phyloP scores from a whole-genome alignment of 2,888 invertebrate species.

The Chrysotoxum bicinctum region DNA sequence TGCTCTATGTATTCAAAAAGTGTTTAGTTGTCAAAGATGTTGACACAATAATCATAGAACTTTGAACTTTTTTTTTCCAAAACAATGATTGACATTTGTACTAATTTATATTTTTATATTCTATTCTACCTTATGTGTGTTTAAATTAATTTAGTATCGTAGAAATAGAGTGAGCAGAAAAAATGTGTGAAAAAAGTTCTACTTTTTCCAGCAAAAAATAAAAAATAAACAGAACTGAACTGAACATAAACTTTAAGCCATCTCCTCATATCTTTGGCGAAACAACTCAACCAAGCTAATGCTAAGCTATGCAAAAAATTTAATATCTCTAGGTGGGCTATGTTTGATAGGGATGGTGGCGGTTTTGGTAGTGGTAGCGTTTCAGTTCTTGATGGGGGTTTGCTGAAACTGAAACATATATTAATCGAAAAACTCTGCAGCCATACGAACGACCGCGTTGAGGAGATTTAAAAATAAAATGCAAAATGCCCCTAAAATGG shows the following conservation, averaged over 20 bases:
- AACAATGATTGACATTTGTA: background rate
- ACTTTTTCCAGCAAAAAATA: background rate
- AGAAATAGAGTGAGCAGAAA: background rate
- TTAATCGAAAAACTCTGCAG: conserved; percentile 60
- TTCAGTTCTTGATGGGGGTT: conserved; percentile 17
- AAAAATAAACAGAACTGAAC: background rate
- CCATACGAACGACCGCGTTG: conserved; percentile 40
- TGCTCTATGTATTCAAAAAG: too few species aligned
- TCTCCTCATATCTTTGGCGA: conserved; percentile 26
- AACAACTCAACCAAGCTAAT: conserved; percentile 53
- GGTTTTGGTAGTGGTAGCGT: background rate
- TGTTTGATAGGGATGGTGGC: background rate
- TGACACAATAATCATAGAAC: background rate
- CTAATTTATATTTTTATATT: background rate
- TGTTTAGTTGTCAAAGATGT: background rate
- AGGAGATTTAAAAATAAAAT: conserved; percentile 37
- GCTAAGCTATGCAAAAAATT: conserved; percentile 67
- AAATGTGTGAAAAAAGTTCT: background rate
- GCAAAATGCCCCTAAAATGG: conserved; percentile 24
- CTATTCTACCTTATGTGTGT: background rate
- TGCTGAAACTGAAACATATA: conserved; percentile 5
- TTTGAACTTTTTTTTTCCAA: background rate
- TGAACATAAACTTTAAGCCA: conserved; percentile 43
- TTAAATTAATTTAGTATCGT: background rate
- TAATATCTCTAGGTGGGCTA: conserved; percentile 48